These are phyloP conservation scores for Meta bourneti DNA, from an alignment of 2,888 invertebrate species.

Conservation along the genomic window DNA sequence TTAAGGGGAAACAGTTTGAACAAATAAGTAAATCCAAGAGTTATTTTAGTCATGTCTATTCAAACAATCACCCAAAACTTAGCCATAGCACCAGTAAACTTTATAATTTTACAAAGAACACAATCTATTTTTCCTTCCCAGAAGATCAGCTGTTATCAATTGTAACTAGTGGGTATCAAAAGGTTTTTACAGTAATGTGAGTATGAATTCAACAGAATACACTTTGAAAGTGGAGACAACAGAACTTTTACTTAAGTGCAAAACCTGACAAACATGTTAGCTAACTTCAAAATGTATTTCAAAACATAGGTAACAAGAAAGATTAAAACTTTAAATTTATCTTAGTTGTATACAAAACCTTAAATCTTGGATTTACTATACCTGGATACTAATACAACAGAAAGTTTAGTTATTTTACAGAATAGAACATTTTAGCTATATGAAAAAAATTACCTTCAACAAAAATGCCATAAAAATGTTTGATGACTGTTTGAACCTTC, in stretches of 20 bases:
- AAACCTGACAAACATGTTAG: not conserved
- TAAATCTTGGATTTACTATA: no score
- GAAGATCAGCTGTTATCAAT: no score
- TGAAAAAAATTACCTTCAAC: constrained; percentile 27
- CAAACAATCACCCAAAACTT: no score
- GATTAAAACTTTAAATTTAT: not conserved
- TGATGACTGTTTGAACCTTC: constrained; percentile 5
- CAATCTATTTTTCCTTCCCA: no score
- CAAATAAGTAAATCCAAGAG: not conserved
- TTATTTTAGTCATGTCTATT: not conserved
- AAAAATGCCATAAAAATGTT: constrained; percentile 39
- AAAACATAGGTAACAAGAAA: not conserved
- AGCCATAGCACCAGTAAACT: no score
- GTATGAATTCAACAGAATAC: not conserved
- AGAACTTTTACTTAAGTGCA: not conserved
- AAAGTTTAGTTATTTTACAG: not conserved
- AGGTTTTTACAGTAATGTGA: no score
- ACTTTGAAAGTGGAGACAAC: not conserved
- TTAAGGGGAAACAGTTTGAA: not conserved
- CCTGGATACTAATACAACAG: not conserved
- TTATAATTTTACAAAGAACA: no score
- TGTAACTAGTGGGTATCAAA: no score
- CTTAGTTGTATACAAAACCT: no score
- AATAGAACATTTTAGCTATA: not conserved
- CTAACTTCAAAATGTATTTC: not conserved